Evolutionary conservation across 2,113 vertebrate genomes (phyloP).

Genomic region (Malurus alboscapulatus): DNA sequence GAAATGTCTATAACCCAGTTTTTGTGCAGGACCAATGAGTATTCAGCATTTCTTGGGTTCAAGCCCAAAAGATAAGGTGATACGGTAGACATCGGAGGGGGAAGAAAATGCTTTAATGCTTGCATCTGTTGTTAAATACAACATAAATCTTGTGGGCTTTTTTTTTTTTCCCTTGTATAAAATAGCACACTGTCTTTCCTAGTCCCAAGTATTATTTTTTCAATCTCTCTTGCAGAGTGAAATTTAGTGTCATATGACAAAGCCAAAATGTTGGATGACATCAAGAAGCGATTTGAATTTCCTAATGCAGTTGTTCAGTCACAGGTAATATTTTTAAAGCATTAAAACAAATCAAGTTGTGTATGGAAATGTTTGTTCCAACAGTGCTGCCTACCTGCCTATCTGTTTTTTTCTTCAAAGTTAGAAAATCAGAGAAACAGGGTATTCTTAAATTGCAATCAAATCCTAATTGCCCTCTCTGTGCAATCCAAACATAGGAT

Average conservation of each 20-base stretch:
- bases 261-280: slow-evolving; percentile 80
- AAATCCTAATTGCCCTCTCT: neutral
- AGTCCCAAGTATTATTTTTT: neutral
- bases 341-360: neutral
- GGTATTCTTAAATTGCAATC: neutral
- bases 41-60: neutral
- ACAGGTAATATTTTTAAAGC: slow-evolving; percentile 79
- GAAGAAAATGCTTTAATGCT: neutral
- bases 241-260: neutral
- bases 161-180: neutral
- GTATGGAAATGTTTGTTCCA: neutral
- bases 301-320: slow-evolving; percentile 87
- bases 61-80: neutral
- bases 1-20: neutral
- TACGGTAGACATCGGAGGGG: neutral
- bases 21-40: neutral
- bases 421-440: neutral
- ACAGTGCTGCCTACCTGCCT: neutral
- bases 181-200: neutral
- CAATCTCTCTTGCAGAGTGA: slow-evolving; percentile 58
- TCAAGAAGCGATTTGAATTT: slow-evolving; percentile 89
- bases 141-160: neutral
- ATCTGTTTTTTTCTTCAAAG: neutral
- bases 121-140: neutral
- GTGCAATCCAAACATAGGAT: neutral